phyloP scores from a whole-genome alignment of 2,113 vertebrate genomes.

The Gambusia holbrooki region DNA sequence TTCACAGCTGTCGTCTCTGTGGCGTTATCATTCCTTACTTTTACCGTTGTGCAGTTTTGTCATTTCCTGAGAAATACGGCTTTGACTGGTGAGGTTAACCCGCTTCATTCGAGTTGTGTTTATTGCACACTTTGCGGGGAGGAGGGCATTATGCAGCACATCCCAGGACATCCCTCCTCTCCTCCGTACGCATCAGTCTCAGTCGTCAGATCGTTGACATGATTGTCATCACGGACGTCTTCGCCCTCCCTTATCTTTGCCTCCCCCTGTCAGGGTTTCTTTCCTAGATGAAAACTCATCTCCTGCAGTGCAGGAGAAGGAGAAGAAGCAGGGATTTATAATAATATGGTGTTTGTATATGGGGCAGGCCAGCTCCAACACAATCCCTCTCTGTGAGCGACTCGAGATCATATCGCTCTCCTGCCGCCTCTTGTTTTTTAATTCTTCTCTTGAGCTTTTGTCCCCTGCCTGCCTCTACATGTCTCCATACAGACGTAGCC shows the following conservation, averaged over 20 bases:
- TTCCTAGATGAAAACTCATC: slow-evolving; percentile 20
- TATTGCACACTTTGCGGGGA: not conserved
- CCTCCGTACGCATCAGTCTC: not conserved
- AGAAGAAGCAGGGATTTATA: slow-evolving; percentile 35
- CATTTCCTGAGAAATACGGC: slow-evolving; percentile 1
- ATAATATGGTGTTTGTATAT: slow-evolving; percentile 58
- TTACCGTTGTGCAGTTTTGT: not conserved
- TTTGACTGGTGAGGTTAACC: not conserved
- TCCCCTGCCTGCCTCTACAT: slow-evolving; percentile 71
- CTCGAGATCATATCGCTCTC: slow-evolving; percentile 65
- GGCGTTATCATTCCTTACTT: slow-evolving; percentile 56
- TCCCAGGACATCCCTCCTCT: not conserved
- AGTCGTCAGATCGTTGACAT: not conserved
- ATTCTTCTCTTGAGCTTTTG: slow-evolving; percentile 60
- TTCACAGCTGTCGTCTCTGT: slow-evolving; percentile 23
- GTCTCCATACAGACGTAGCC: slow-evolving; percentile 58
- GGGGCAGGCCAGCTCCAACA: slow-evolving; percentile 46
- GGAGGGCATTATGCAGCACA: not conserved
- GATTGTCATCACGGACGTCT: not conserved
- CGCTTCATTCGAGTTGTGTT: slow-evolving; percentile 20
- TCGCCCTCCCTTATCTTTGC: slow-evolving; percentile 2
- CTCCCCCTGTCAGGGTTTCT: slow-evolving; percentile 25
- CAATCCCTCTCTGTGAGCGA: slow-evolving; percentile 54
- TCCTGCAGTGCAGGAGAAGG: slow-evolving; percentile 28
- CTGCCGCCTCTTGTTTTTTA: slow-evolving; percentile 39